phyloP scores from a whole-genome alignment of 1,140 invertebrate genomes.

The Vanessa atalanta region DNA sequence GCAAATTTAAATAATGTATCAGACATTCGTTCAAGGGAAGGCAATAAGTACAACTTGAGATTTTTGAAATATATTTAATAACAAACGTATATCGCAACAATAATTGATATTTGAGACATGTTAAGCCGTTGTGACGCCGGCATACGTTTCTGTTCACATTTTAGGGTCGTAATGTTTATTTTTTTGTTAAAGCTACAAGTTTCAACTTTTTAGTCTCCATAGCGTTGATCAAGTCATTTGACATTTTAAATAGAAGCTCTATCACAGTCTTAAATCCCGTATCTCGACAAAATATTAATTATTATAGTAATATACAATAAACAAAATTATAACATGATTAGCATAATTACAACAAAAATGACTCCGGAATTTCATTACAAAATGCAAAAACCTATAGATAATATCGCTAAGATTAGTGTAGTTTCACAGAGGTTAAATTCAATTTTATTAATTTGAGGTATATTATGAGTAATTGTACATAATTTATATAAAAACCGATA shows the following conservation, averaged over 20 bases:
- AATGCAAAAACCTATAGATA: background rate
- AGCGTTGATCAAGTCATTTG: no score
- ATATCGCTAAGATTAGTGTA: background rate
- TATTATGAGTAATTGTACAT: no score
- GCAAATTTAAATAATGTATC: slow-evolving; percentile 29
- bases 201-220: background rate
- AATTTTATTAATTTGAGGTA: background rate
- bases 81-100: slow-evolving; percentile 1
- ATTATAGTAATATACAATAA: background rate
- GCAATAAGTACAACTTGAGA: background rate
- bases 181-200: background rate
- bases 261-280: no score
- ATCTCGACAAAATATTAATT: background rate
- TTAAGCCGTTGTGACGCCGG: background rate
- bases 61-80: slow-evolving; percentile 10
- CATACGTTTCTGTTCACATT: no score
- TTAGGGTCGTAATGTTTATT: background rate
- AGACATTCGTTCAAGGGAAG: background rate
- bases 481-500: no score
- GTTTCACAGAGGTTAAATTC: background rate
- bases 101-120: background rate
- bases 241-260: no score
- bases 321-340: background rate
- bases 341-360: background rate
- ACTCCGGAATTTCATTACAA: background rate